A percentile compares a stretch with the other conserved stretches of the same genome.
Conservation (phyloP, 92 coral and sea anemone species). For the Zoanthus gigantus region DNA sequence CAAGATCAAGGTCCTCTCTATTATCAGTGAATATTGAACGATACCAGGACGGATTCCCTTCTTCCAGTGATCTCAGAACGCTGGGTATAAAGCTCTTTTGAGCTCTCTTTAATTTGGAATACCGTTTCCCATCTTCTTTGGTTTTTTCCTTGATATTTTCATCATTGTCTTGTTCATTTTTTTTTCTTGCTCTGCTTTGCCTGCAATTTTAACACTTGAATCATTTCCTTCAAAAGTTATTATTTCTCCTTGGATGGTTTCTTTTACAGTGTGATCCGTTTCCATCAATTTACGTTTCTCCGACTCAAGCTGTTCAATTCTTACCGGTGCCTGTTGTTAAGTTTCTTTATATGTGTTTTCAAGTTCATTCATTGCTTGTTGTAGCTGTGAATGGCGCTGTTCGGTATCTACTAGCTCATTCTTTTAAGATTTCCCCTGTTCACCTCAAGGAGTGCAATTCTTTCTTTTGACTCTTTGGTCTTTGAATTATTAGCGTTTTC, state of each 20-base stretch:
- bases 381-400: neutral
- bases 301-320: conserved; percentile 55
- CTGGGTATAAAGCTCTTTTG: conserved; percentile 68
- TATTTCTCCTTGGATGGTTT: neutral
- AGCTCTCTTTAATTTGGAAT: conserved; percentile 53
- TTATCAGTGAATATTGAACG: conserved; percentile 41
- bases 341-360: conserved; percentile 28
- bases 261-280: neutral
- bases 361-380: conserved; percentile 3
- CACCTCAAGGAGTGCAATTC: neutral
- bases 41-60: conserved; percentile 42
- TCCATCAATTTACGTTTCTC: conserved; percentile 30
- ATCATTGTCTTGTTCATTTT: neutral
- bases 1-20: conserved; percentile 55
- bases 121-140: neutral
- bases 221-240: conserved; percentile 35
- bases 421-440: neutral
- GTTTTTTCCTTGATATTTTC: conserved; percentile 47
- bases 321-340: conserved; percentile 14
- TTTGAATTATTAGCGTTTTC: conserved; percentile 32
- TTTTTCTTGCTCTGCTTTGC: conserved; percentile 29
- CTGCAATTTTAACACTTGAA: neutral
- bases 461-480: neutral
- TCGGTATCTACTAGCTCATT: conserved; percentile 14
- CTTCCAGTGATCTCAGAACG: conserved; percentile 66